Conservation (phyloP, 2,797 vertebrate genomes). For the Enteromius fasciolatus region DNA sequence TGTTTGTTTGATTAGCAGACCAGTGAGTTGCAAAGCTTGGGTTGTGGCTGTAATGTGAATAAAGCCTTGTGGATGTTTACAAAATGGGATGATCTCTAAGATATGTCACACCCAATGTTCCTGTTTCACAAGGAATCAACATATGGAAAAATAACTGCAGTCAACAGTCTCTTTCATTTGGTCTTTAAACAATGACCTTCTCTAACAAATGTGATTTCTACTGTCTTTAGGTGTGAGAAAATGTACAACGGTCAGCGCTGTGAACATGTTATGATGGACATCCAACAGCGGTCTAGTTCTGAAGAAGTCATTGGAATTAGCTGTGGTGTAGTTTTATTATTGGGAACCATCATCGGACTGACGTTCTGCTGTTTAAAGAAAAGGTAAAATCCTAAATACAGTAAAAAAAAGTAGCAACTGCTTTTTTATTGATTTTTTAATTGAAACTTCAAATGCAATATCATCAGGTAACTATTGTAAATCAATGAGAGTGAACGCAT, state of each 20-base stretch:
- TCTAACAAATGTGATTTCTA: not conserved
- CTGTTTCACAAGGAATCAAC: not conserved
- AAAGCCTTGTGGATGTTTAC: constrained; percentile 6
- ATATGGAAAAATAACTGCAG: not conserved
- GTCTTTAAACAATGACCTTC: not conserved
- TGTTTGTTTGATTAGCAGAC: not conserved
- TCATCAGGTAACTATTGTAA: not conserved
- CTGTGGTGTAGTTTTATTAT: constrained; percentile 63
- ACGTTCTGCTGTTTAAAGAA: constrained; percentile 61
- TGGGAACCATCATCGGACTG: constrained; percentile 52
- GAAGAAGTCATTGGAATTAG: constrained; percentile 67
- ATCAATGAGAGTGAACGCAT: not conserved
- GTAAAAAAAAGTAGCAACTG: too few species aligned
- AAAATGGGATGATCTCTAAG: constrained; percentile 9
- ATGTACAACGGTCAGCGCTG: constrained; percentile 66
- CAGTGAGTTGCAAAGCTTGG: not conserved
- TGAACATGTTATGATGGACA: not conserved
- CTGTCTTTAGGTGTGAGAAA: constrained; percentile 66
- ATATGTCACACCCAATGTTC: not conserved
- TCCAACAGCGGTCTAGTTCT: fast-evolving
- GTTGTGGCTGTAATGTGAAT: constrained; percentile 9
- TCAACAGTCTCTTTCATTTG: not conserved
- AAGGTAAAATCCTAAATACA: constrained; percentile 63
- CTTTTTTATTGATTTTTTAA: not conserved
- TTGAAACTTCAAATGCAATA: not conserved